Evolutionary conservation across 2,888 invertebrate genomes (phyloP).

Genomic region (Catocala fraxini): DNA sequence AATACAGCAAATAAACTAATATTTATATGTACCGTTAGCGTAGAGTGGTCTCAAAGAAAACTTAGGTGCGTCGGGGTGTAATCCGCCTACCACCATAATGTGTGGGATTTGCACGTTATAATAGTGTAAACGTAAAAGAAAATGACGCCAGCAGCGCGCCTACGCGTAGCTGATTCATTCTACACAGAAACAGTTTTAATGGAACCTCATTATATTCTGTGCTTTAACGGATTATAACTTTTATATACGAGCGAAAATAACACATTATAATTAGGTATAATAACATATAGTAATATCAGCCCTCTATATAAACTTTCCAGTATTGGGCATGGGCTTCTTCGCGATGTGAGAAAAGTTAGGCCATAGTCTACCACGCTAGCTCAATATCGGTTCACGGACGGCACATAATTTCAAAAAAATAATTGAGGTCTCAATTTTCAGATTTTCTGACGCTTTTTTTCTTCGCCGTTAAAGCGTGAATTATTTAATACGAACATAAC

Average conservation of each 20-base stretch:
- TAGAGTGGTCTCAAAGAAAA: constrained; percentile 1
- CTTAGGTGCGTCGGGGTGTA: constrained; percentile 1
- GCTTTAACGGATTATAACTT: neutral
- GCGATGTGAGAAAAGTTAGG: too few species aligned
- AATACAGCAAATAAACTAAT: constrained; percentile 2
- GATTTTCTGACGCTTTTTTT: too few species aligned
- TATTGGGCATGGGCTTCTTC: too few species aligned
- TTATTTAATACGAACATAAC: too few species aligned
- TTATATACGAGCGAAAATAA: neutral
- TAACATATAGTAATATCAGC: neutral
- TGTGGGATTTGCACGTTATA: constrained; percentile 12
- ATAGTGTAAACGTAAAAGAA: constrained; percentile 12
- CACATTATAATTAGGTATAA: neutral
- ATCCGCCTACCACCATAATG: constrained; percentile 3
- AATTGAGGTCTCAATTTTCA: too few species aligned
- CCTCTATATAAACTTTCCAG: too few species aligned
- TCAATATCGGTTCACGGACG: too few species aligned
- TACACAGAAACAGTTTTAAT: constrained; percentile 3
- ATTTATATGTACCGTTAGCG: constrained; percentile 10
- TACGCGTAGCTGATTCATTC: constrained; percentile 11
- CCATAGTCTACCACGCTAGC: too few species aligned
- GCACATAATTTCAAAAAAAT: too few species aligned
- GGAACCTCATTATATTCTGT: neutral
- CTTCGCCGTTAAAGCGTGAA: too few species aligned
- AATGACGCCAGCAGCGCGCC: constrained; percentile 8